These are phyloP conservation scores for Engraulis encrasicolus DNA, from an alignment of 2,113 vertebrate genomes.

Conservation along the genomic window DNA sequence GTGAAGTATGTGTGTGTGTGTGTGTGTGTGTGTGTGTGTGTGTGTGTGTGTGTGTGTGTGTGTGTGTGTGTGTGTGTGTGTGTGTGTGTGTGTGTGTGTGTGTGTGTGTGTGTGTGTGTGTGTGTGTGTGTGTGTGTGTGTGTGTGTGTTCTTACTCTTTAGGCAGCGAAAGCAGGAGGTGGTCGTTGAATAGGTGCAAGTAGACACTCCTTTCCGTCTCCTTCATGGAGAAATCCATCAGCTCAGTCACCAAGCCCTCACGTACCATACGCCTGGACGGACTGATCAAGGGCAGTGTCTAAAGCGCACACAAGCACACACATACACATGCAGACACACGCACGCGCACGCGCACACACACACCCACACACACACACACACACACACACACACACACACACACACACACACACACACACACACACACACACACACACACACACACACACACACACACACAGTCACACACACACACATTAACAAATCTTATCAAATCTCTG, in stretches of 20 bases:
- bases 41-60: too few relatives aligned
- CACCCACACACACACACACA: too few relatives aligned
- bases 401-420: too few relatives aligned
- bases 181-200: constrained; percentile 95
- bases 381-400: constrained; percentile 30
- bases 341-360: too few relatives aligned
- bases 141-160: constrained; percentile 80
- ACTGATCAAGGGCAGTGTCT: constrained; percentile 95
- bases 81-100: background rate
- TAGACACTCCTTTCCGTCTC: constrained; percentile 83
- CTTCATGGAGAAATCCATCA: constrained; percentile 86
- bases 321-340: too few relatives aligned
- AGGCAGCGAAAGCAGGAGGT: constrained; percentile 86
- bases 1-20: too few relatives aligned
- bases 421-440: too few relatives aligned
- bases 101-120: background rate
- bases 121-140: background rate
- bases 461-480: too few relatives aligned
- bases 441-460: too few relatives aligned
- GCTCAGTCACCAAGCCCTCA: constrained; percentile 78
- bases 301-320: too few relatives aligned
- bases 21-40: too few relatives aligned
- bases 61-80: background rate
- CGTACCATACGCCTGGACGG: constrained; percentile 91
- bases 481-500: too few relatives aligned